A percentile compares a stretch with the other conserved stretches of the same genome.
Conservation (phyloP, 2,113 vertebrate species). For the Onychorhynchus coronatus region DNA sequence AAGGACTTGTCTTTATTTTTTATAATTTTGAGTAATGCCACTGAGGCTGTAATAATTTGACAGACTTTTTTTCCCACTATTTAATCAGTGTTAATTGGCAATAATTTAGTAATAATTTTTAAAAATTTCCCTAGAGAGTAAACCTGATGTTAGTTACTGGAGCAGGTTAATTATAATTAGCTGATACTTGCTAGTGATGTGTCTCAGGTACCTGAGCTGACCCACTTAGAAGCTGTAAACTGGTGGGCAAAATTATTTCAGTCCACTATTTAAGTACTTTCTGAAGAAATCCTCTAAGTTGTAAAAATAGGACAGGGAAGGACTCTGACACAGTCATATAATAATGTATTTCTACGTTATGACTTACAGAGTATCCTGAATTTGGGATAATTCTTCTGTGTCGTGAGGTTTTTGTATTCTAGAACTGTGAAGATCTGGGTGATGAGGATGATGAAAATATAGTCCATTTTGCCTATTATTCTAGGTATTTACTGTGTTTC, state of each 20-base stretch:
- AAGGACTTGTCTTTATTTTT: not conserved
- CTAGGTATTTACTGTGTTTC: not conserved
- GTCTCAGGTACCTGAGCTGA: not conserved
- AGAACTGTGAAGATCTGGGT: not conserved
- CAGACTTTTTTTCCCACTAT: not conserved
- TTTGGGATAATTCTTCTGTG: not conserved
- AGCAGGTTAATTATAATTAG: not conserved
- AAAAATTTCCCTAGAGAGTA: not conserved
- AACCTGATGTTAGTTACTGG: not conserved
- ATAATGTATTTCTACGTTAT: not conserved
- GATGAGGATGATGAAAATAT: not conserved
- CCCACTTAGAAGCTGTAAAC: not conserved
- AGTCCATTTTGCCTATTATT: not conserved
- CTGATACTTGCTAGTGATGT: not conserved
- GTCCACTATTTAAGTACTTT: not conserved
- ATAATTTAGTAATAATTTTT: not conserved
- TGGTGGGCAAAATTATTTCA: not conserved
- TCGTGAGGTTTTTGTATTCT: not conserved
- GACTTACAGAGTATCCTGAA: not conserved
- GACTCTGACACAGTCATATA: not conserved
- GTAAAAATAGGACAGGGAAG: not conserved
- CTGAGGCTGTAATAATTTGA: not conserved
- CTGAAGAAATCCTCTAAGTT: not conserved
- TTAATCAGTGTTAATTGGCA: not conserved
- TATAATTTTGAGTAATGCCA: not conserved